Percentiles rank a stretch among this genome's conserved stretches.
These are phyloP conservation scores for Limenitis camilla DNA, from an alignment of 2,888 invertebrate genomes.

Conservation along the genomic window DNA sequence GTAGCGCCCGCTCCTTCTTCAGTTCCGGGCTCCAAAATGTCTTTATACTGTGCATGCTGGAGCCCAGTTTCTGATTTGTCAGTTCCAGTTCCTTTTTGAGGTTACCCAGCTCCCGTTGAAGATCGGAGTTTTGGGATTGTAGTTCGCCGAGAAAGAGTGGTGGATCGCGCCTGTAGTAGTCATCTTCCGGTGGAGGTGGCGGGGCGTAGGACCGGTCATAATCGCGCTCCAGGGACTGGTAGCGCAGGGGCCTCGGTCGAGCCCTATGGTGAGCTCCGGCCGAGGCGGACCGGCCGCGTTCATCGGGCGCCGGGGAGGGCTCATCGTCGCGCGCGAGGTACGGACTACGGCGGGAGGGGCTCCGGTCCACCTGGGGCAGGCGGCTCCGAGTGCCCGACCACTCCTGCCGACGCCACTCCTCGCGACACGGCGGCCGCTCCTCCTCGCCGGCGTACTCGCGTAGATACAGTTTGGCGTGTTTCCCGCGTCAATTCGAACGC, in stretches of 20 bases:
- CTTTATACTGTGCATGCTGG: conserved; percentile 99
- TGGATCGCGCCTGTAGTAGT: conserved; percentile 71
- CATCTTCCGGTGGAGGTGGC: conserved; percentile 84
- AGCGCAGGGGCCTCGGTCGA: conserved; percentile 83
- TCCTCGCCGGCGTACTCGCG: conserved; percentile 73
- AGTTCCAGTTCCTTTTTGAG: conserved; percentile 95
- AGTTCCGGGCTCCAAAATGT: conserved; percentile 99
- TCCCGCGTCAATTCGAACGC: conserved; percentile 66
- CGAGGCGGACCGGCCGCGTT: conserved; percentile 84
- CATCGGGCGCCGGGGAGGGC: conserved; percentile 86
- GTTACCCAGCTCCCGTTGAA: conserved; percentile 91
- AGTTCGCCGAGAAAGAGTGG: conserved; percentile 87
- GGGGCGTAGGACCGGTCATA: conserved; percentile 92
- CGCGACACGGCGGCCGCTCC: conserved; percentile 71
- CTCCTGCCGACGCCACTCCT: conserved; percentile 70
- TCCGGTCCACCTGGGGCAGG: conserved; percentile 92
- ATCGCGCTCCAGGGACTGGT: conserved; percentile 85
- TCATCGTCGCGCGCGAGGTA: conserved; percentile 87
- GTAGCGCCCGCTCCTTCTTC: conserved; percentile 96
- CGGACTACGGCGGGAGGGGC: conserved; percentile 88
- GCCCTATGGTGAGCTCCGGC: conserved; percentile 84
- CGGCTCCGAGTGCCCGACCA: conserved; percentile 73
- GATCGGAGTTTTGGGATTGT: conserved; percentile 94
- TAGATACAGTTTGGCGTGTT: conserved; percentile 72
- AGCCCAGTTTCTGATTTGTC: conserved; percentile 97